A percentile compares a stretch with the other conserved stretches of the same genome.
Evolutionary conservation across 1,140 invertebrate species (phyloP).

Genomic region (Apocrypta bakeri): DNA sequence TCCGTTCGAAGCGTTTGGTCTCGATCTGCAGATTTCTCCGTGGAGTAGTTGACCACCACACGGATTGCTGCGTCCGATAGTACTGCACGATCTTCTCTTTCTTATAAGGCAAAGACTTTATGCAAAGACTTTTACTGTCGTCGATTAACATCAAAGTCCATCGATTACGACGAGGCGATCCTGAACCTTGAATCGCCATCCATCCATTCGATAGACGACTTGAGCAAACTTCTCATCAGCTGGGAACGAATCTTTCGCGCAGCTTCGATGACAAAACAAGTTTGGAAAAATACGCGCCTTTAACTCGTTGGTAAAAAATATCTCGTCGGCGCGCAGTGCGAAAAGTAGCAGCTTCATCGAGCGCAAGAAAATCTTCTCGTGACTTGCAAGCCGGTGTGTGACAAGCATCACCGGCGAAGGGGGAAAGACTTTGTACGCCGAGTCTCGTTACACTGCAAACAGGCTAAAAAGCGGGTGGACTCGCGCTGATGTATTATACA

Average conservation of each 20-base stretch:
- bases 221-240: not conserved
- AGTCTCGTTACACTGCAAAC: slow-evolving; percentile 10
- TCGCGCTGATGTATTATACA: not conserved
- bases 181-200: not conserved
- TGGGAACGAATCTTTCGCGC: not conserved
- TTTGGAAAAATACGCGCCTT: not conserved
- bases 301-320: too few relatives aligned
- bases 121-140: not conserved
- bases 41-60: too few relatives aligned
- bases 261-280: not conserved
- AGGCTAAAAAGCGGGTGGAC: not conserved
- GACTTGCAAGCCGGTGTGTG: slow-evolving; percentile 20
- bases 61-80: too few relatives aligned
- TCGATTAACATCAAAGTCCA: not conserved
- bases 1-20: too few relatives aligned
- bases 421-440: not conserved
- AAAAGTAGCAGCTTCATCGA: slow-evolving; percentile 36
- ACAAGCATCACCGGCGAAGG: too few relatives aligned
- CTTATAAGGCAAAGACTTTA: not conserved
- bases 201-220: not conserved
- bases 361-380: slow-evolving; percentile 34
- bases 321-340: not conserved
- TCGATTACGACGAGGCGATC: not conserved
- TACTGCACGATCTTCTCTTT: not conserved
- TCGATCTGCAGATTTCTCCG: too few relatives aligned